Conservation (phyloP, 2,113 vertebrate species). For the Otis tarda region DNA sequence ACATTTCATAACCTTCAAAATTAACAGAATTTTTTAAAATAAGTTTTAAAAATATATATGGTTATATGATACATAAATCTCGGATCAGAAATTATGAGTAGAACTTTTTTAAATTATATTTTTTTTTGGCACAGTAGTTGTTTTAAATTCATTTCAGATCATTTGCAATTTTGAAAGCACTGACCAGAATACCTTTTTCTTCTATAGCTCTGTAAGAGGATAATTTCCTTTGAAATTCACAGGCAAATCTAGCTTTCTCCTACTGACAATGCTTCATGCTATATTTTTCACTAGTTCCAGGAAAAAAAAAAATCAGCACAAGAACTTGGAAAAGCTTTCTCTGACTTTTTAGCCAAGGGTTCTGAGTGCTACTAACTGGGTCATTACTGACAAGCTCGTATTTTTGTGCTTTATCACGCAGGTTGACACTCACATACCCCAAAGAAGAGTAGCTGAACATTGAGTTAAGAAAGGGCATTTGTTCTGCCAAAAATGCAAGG, state of each 20-base stretch:
- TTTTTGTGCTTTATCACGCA: background rate
- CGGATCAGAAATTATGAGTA: background rate
- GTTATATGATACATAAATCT: background rate
- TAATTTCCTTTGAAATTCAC: background rate
- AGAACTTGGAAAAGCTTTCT: background rate
- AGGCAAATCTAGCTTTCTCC: background rate
- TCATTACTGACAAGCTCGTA: constrained; percentile 16
- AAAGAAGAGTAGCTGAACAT: background rate
- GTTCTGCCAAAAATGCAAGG: background rate
- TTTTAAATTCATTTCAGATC: background rate
- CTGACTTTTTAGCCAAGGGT: background rate
- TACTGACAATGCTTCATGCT: background rate
- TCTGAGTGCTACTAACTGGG: background rate
- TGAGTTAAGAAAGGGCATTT: background rate
- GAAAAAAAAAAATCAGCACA: background rate
- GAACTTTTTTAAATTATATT: background rate
- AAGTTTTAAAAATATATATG: background rate
- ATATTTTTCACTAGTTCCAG: background rate
- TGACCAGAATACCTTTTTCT: background rate
- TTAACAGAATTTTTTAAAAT: background rate
- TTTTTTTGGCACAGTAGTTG: background rate
- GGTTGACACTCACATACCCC: background rate
- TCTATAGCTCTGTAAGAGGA: background rate
- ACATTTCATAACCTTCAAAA: background rate
- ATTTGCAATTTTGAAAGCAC: background rate